Evolutionary conservation across 2,113 vertebrate genomes (phyloP).

Genomic region (Gymnogyps californianus): DNA sequence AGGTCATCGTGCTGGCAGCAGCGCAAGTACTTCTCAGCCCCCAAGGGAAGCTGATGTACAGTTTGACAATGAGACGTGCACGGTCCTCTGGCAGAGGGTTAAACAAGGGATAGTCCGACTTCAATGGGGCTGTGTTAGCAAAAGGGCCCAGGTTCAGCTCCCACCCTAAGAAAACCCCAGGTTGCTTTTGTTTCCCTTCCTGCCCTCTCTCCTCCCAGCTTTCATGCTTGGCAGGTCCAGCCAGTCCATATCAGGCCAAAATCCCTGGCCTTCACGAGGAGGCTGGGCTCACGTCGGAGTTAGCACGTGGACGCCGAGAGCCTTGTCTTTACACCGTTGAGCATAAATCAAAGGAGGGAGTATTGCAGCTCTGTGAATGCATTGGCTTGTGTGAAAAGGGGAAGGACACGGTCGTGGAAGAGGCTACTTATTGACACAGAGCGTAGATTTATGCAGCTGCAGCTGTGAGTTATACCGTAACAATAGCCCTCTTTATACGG

Average conservation of each 20-base stretch:
- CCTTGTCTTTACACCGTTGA: neutral
- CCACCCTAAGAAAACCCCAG: neutral
- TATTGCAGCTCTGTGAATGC: neutral
- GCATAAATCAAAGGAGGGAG: neutral
- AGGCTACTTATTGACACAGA: neutral
- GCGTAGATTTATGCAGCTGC: neutral
- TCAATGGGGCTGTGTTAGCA: neutral
- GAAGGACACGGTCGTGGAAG: neutral
- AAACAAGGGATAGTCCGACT: neutral
- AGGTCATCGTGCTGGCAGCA: neutral
- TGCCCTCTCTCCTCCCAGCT: neutral
- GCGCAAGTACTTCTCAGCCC: neutral
- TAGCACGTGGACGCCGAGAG: neutral
- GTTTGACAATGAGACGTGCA: rapidly evolving
- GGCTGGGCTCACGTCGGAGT: rapidly evolving
- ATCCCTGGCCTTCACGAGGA: neutral
- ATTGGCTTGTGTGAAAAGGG: neutral
- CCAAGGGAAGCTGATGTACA: neutral
- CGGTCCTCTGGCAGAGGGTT: neutral
- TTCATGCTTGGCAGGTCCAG: rapidly evolving
- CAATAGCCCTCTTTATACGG: neutral
- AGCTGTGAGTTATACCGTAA: neutral
- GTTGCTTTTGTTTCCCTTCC: neutral
- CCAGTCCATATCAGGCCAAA: neutral
- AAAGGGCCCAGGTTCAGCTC: neutral